Evolutionary conservation across 1,140 invertebrate species (phyloP), one percentile per base, ranked within the genome.

Genomic region (Parapsyche elsis): DNA sequence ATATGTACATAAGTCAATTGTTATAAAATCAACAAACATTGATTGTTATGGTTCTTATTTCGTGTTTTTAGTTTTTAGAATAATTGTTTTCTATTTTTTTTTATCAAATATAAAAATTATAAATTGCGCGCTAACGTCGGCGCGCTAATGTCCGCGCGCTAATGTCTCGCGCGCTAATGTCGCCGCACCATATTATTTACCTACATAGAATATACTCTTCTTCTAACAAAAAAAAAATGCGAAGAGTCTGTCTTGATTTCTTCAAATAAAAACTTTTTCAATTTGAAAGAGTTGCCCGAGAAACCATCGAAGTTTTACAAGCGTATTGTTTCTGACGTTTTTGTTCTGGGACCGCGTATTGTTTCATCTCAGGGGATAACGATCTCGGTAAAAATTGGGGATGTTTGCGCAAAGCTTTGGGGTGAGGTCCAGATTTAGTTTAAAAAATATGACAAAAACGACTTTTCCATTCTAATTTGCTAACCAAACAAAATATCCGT

Each of bases 201-300:
- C 21, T 67, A 23, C 21, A 67, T 7, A 23, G 19, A 19, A 23
- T 12, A 67, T 1, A 67, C 10, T 16, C 1, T 7, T 67, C 5
- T 53, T 53, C 10, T 53, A 53, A 9, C 12, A 70, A 5, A 74
- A 74, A 5, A 74, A 74, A 49, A 46, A 76, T n/a, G 71, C 9
- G 73, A 75, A n/a, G 5, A 30, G 4, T 67, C 64, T 76, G 59
- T 76, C 73, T 80, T 24, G 79, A 75, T 75, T 80, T 49, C 30
- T 73, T 73, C 53, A 71, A 74, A 74, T 46, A 78, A 81, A 81
- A 77, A 81, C 49, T 78, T 78, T 81, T 78, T 57, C 80, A 81
- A 81, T 81, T 78, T 71, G 76, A 9, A 74, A 24, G 59, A 75
- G 30, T 73, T 30, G 26, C 38, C n/a, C 26, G 45, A 71, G 76